Base-by-base conservation (phyloP, 2,797 vertebrate species). In the Enteromius argenteus region DNA sequence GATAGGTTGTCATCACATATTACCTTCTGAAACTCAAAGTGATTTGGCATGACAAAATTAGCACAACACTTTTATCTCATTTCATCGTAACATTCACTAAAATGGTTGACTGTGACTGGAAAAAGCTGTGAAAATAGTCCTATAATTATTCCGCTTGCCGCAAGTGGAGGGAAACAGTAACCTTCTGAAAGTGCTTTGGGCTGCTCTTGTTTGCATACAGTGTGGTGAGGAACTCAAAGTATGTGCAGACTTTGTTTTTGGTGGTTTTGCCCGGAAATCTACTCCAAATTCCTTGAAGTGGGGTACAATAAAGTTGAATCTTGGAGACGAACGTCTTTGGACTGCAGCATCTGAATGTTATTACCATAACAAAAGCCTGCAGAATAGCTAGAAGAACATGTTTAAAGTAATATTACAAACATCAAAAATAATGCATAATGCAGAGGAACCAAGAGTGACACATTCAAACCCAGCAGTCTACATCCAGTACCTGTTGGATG, bases 401-500 rank as follows among this genome's bases (percentile, higher is more conserved):
- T 76, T 30, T 76, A 17, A 76, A 30, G 3, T 56, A 68, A 44
- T 46, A 46, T 46, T 71, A 74, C 14, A 32, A 32, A 71, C 30
- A 76, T 69, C 0, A 62, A 42, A 79, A 15, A 42, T 23, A 27
- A 64, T 21, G n/a, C 51, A 62, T 51, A 23, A 39, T 27, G 60
- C 49, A 79, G 64, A 51, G 56, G 15, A 30, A 53, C 32, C 46
- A 69, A 30, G 58, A 85, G 62, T 58, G 69, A 86, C 87, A 91
- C 91, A 91, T 90, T 89, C 82, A 88, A 89, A 67, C 67, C 19
- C 67, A 80, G 74, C 30, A 72, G 30, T 72, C 66, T 89, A 90
- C 92, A 92, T 51, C 37, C 81, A 75, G 85, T 51, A 46, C 71
- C 81, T 85, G 5, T 17, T 75, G 86, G 90, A 92, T 89, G 91